Base-by-base conservation (phyloP, 2,797 vertebrate genomes). In the Pelochelys cantorii region DNA sequence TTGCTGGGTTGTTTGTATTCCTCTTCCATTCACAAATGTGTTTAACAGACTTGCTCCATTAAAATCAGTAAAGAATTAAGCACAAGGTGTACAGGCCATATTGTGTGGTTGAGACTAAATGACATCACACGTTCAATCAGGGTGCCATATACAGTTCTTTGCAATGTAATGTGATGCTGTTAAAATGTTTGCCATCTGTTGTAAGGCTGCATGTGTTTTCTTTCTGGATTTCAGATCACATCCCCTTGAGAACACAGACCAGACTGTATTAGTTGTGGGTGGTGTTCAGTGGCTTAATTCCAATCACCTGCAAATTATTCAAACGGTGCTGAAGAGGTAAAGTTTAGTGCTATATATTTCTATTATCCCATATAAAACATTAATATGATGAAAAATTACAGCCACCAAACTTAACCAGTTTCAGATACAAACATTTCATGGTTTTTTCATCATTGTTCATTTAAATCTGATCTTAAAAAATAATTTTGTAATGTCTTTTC, bases 201-300 rank as follows among this genome's bases (percentile, higher is more conserved):
- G 95, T 88, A 96, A 97, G 86, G 96, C 79, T 96, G 94, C 87
- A 83, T 90, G 60, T 96, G 93, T 93, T 97, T 92, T 95, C 87
- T 97, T 97, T 95, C 57, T 97, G 95, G 93, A 62, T 98, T 98
- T 97, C 97, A 99, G 99, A 98, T 99, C 99, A 81, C 98, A 91
- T 96, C 99, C 99, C 74, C 97, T 99, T 84, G 95, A 98, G 94
- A 98, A 99, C 97, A 99, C 98, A 5, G 92, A 97, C 83, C 98
- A 97, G 97, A 99, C 99, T 0, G 98, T 99, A 92, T 97, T 99
- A 97, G 98, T 99, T 86, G 98, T 99, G 97, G 99, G 99, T 88
- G 99, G 99, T 71, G 99, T 99, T 96, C 99, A 99, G 96, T 99
- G 99, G 99, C 98, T 99, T 81, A 99, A 98, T 97, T 98, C 98